phyloP scores from a whole-genome alignment of 2,888 invertebrate species.

The Drosophila rellima region DNA sequence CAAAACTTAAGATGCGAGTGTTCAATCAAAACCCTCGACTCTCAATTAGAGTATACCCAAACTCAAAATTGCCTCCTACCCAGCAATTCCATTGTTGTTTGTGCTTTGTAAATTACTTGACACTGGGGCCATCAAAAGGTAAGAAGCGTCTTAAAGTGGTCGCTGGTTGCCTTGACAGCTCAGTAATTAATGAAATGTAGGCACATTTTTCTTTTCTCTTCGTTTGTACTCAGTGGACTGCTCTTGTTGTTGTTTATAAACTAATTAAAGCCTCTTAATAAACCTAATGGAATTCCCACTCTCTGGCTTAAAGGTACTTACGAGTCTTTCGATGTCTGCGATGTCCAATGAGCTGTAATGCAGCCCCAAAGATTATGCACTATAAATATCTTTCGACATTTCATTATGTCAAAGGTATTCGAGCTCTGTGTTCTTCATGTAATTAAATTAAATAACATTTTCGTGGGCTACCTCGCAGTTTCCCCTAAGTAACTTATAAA shows the following conservation, averaged over 20 bases:
- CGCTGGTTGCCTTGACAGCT: constrained; percentile 53
- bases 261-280: constrained; percentile 76
- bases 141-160: constrained; percentile 62
- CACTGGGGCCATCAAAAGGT: constrained; percentile 67
- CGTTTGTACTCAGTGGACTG: constrained; percentile 17
- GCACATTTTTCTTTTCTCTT: constrained; percentile 40
- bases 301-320: background rate
- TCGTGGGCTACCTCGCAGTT: background rate
- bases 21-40: constrained; percentile 69
- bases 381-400: constrained; percentile 35
- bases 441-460: constrained; percentile 42
- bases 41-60: constrained; percentile 21
- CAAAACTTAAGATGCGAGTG: constrained; percentile 74
- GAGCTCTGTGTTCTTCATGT: constrained; percentile 4
- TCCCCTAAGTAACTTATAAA: constrained; percentile 1
- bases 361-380: constrained; percentile 44
- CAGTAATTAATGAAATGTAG: constrained; percentile 77
- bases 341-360: constrained; percentile 53
- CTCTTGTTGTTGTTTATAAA: constrained; percentile 37
- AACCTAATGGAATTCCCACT: constrained; percentile 66
- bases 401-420: constrained; percentile 30
- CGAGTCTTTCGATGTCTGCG: background rate
- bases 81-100: constrained; percentile 33
- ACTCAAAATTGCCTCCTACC: background rate
- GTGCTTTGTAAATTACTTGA: constrained; percentile 60